A percentile compares a stretch with the other conserved stretches of the same genome.
Evolutionary conservation across 2,797 vertebrate species (phyloP).

Genomic region (Eupleurogrammus muticus): DNA sequence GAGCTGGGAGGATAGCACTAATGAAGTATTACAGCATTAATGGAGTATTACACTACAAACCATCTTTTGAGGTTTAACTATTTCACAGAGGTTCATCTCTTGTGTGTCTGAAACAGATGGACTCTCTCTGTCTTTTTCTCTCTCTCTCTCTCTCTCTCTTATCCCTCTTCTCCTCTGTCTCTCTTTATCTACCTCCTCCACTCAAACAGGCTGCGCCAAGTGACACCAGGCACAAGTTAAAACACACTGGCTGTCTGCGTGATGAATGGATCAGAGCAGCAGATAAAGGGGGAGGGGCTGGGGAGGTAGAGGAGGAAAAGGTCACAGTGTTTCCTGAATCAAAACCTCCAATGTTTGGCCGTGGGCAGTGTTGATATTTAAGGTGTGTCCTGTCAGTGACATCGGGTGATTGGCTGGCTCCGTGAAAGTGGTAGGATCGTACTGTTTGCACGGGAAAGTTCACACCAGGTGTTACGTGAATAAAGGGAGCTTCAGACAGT

Average conservation of each 20-base stretch:
- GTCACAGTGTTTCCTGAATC: conserved; percentile 63
- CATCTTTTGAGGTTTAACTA: conserved; percentile 12
- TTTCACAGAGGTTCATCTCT: conserved; percentile 27
- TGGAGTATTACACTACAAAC: neutral
- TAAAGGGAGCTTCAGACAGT: conserved; percentile 18
- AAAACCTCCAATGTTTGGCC: conserved; percentile 61
- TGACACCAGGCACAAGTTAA: conserved; percentile 60
- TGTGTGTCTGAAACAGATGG: conserved; percentile 16
- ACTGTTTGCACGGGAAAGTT: conserved; percentile 25
- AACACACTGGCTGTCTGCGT: conserved; percentile 62
- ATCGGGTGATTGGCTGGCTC: conserved; percentile 39
- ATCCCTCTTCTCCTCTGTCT: conserved; percentile 13
- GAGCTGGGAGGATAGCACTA: conserved; percentile 12
- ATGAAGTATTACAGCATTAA: conserved; percentile 30
- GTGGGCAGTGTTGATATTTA: conserved; percentile 55
- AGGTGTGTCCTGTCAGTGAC: conserved; percentile 47
- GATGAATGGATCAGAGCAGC: conserved; percentile 67
- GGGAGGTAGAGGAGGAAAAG: conserved; percentile 57
- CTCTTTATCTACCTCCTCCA: conserved; percentile 45
- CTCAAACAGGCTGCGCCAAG: conserved; percentile 28
- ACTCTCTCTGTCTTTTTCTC: conserved; percentile 15
- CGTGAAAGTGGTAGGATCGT: conserved; percentile 15
- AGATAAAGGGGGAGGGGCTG: conserved; percentile 17
- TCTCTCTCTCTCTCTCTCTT: conserved; percentile 7
- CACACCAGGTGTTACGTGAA: conserved; percentile 21